phyloP scores from a whole-genome alignment of 1,140 invertebrate species.

The Helicoverpa armigera region DNA sequence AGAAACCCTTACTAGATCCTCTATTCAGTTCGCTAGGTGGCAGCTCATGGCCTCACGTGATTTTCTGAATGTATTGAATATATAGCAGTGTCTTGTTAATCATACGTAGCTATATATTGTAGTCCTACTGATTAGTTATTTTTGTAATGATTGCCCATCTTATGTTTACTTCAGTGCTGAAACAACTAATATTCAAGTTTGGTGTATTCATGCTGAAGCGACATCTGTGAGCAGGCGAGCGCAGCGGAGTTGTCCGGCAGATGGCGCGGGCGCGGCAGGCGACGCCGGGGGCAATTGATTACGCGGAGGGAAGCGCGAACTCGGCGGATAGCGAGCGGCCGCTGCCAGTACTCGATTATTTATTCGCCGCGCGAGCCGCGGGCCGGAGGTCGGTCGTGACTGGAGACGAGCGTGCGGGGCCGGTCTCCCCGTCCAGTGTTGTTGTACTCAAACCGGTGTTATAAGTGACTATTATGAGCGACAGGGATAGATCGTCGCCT shows the following conservation, averaged over 20 bases:
- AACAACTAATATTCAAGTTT: too few species aligned
- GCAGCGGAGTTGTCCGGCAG: neutral
- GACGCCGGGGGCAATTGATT: conserved; percentile 62
- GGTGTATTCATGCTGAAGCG: conserved; percentile 18
- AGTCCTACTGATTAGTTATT: too few species aligned
- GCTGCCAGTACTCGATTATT: conserved; percentile 68
- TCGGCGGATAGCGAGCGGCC: conserved; percentile 42
- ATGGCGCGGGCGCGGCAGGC: conserved; percentile 49
- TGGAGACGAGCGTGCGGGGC: conserved; percentile 76
- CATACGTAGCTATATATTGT: too few species aligned
- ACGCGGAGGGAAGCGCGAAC: conserved; percentile 46
- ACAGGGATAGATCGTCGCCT: conserved; percentile 92
- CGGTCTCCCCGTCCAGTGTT: conserved; percentile 80
- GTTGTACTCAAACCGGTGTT: conserved; percentile 75
- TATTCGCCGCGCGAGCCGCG: conserved; percentile 82
- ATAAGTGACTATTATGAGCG: conserved; percentile 89
- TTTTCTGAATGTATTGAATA: too few species aligned
- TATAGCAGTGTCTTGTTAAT: too few species aligned
- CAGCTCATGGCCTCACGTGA: too few species aligned
- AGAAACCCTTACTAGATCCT: too few species aligned
- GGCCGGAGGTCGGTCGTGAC: conserved; percentile 83
- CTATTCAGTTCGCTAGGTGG: too few species aligned
- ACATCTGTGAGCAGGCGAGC: conserved; percentile 40
- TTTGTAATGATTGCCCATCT: too few species aligned
- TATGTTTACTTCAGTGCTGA: too few species aligned